Percentiles rank a stretch among this genome's conserved stretches.
Evolutionary conservation across 2,888 invertebrate genomes (phyloP).

Genomic region (Nymphalis urticae): DNA sequence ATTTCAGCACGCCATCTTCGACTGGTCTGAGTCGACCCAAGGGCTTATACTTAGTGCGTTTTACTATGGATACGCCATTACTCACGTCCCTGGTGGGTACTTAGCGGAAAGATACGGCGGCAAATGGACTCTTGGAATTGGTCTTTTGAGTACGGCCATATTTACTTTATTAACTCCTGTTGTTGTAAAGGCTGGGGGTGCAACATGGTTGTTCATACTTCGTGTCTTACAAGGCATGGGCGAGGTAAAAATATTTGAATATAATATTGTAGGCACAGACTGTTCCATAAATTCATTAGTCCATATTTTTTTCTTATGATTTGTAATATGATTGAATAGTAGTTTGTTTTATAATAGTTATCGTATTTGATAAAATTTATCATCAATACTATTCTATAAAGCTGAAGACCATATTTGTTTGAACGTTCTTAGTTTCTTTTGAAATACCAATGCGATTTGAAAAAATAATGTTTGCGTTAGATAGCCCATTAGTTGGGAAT

Average conservation of each 20-base stretch:
- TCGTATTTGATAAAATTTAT: too few relatives aligned
- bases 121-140: conserved; percentile 90
- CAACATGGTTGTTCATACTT: conserved; percentile 80
- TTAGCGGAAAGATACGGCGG: conserved; percentile 92
- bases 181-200: conserved; percentile 83
- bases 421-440: too few relatives aligned
- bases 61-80: conserved; percentile 93
- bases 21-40: conserved; percentile 88
- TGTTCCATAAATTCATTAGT: too few relatives aligned
- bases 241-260: conserved; percentile 75
- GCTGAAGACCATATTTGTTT: too few relatives aligned
- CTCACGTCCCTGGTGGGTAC: conserved; percentile 92
- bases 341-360: too few relatives aligned
- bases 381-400: too few relatives aligned
- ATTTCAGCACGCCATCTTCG: conserved; percentile 79
- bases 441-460: too few relatives aligned
- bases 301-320: too few relatives aligned
- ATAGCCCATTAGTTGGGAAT: too few relatives aligned
- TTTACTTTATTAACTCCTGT: conserved; percentile 91
- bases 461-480: neutral
- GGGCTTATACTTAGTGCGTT: conserved; percentile 90
- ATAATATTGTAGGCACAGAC: neutral
- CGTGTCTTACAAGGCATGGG: conserved; percentile 89
- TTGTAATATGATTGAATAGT: too few relatives aligned
- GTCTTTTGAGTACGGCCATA: conserved; percentile 89